phyloP scores from a whole-genome alignment of 2,888 invertebrate genomes.

The Allophyes oxyacanthae region DNA sequence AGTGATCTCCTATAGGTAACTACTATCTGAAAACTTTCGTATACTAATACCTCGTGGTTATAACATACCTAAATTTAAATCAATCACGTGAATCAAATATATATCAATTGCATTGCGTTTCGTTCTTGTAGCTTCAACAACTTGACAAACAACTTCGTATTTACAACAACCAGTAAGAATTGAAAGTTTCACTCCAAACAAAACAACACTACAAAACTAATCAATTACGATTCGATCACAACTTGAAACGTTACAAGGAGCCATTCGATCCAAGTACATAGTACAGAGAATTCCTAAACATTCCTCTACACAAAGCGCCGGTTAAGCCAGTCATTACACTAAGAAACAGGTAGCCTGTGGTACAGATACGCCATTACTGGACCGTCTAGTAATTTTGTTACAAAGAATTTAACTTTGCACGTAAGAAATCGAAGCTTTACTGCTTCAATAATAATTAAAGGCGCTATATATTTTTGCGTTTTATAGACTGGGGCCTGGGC shows the following conservation, averaged over 20 bases:
- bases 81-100: too few relatives aligned
- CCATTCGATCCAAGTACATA: slow-evolving; percentile 37
- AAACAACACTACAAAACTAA: slow-evolving; percentile 26
- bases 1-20: too few relatives aligned
- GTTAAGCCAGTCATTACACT: slow-evolving; percentile 79
- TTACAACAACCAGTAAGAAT: slow-evolving; percentile 33
- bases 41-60: too few relatives aligned
- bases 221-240: slow-evolving; percentile 51
- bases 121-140: not conserved
- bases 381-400: slow-evolving; percentile 50
- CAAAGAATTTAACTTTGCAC: slow-evolving; percentile 43
- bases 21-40: too few relatives aligned
- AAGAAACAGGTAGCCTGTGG: slow-evolving; percentile 73
- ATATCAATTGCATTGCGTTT: not conserved
- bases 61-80: too few relatives aligned
- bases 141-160: slow-evolving; percentile 13
- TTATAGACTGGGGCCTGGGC: slow-evolving; percentile 27
- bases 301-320: slow-evolving; percentile 74
- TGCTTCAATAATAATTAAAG: slow-evolving; percentile 47
- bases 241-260: slow-evolving; percentile 43
- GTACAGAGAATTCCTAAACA: slow-evolving; percentile 51
- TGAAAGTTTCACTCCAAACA: slow-evolving; percentile 28
- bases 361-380: slow-evolving; percentile 45
- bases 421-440: slow-evolving; percentile 38
- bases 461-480: slow-evolving; percentile 40